Conservation (phyloP, 2,888 invertebrate genomes). For the Pardosa pseudoannulata region DNA sequence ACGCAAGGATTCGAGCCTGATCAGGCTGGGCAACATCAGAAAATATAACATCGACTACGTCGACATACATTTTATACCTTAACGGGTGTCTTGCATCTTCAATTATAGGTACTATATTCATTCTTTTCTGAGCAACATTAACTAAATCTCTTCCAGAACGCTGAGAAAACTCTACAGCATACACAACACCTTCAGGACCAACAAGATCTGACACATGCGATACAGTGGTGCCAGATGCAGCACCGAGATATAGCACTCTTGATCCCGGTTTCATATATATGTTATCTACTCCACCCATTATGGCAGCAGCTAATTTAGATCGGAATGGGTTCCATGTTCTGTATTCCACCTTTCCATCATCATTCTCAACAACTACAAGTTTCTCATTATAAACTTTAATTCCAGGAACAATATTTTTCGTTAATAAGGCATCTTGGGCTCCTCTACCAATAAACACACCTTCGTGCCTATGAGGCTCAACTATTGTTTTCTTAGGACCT, state of each 20-base stretch:
- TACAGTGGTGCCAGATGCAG: slow-evolving; percentile 99
- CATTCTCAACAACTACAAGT: slow-evolving; percentile 93
- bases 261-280: slow-evolving; percentile 97
- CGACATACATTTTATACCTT: slow-evolving; percentile 98
- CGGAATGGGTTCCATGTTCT: slow-evolving; percentile 99
- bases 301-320: slow-evolving; percentile 98
- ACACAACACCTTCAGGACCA: slow-evolving; percentile 98
- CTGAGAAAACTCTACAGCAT: slow-evolving; percentile 99
- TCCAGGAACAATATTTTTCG: slow-evolving; percentile 95
- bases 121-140: slow-evolving; percentile 95
- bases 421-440: slow-evolving; percentile 97
- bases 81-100: slow-evolving; percentile 99
- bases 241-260: slow-evolving; percentile 97
- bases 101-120: slow-evolving; percentile 99
- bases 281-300: slow-evolving; percentile 96
- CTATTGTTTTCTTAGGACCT: slow-evolving; percentile 94
- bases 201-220: slow-evolving; percentile 99
- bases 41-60: slow-evolving; percentile 98
- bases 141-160: slow-evolving; percentile 95
- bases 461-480: slow-evolving; percentile 97
- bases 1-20: slow-evolving; percentile 97
- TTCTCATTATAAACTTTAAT: slow-evolving; percentile 99
- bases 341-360: slow-evolving; percentile 95
- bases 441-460: slow-evolving; percentile 98
- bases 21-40: slow-evolving; percentile 99